Evolutionary conservation across 2,797 vertebrate species (phyloP).

Genomic region (Alcedo quadribrachys): DNA sequence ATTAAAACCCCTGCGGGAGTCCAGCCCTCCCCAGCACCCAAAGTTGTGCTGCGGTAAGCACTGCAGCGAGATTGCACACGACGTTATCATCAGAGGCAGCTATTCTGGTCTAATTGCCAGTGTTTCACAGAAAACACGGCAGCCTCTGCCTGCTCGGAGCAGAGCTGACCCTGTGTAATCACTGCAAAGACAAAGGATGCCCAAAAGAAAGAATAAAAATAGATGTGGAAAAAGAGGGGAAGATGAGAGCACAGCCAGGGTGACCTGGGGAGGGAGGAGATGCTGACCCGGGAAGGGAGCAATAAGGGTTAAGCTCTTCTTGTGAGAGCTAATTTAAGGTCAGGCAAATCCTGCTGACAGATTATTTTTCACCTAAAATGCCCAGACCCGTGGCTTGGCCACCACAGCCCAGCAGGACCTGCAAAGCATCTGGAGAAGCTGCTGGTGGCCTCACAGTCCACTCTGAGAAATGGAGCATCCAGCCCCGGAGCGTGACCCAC

Average conservation of each 20-base stretch:
- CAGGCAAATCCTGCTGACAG: slow-evolving; percentile 48
- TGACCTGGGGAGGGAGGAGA: not conserved
- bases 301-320: not conserved
- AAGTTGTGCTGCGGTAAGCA: not conserved
- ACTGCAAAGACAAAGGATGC: slow-evolving; percentile 9
- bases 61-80: not conserved
- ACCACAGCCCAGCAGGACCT: rapidly evolving
- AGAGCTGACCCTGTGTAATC: not conserved
- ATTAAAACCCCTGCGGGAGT: rapidly evolving
- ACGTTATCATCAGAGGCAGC: not conserved
- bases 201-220: not conserved
- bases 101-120: not conserved
- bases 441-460: not conserved
- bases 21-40: not conserved
- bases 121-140: not conserved
- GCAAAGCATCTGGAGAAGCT: not conserved
- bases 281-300: not conserved
- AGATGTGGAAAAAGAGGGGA: not conserved
- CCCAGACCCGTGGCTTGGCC: not conserved
- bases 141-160: not conserved
- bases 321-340: slow-evolving; percentile 39
- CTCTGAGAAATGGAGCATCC: not conserved
- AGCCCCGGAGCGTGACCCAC: rapidly evolving
- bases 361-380: not conserved
- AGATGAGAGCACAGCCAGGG: rapidly evolving